Conservation (phyloP, 2,888 invertebrate genomes). For the Drosophila leonis region DNA sequence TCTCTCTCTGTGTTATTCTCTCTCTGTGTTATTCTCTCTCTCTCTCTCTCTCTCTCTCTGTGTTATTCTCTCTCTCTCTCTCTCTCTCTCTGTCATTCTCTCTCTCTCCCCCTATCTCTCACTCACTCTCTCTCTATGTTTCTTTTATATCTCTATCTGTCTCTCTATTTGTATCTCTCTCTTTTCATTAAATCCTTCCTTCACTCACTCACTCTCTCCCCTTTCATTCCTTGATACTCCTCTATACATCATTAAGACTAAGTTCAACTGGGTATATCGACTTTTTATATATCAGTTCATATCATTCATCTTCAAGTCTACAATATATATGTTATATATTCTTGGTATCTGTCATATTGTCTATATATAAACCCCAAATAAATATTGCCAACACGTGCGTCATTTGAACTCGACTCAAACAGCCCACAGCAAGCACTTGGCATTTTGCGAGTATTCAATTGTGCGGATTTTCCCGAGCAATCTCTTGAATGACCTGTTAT, state of each 20-base stretch:
- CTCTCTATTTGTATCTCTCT: neutral
- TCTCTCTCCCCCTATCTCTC: neutral
- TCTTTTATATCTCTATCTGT: neutral
- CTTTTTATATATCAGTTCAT: neutral
- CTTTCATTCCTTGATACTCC: neutral
- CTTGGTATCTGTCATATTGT: neutral
- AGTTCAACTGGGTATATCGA: neutral
- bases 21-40: neutral
- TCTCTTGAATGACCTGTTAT: neutral
- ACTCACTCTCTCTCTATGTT: neutral
- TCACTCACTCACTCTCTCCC: neutral
- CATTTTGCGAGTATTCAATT: neutral
- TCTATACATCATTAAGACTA: neutral
- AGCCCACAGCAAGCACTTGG: too few relatives aligned
- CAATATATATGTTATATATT: neutral
- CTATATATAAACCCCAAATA: neutral
- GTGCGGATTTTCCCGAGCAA: slow-evolving; percentile 9
- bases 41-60: neutral
- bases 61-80: neutral
- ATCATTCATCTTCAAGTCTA: neutral
- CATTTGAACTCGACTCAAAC: neutral
- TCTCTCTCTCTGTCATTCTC: neutral
- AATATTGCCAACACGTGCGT: neutral
- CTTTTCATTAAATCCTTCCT: neutral
- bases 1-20: neutral